Evolutionary conservation across 2,797 vertebrate genomes (phyloP), one percentile per base, ranked within the genome.

Genomic region (Macrochelys suwanniensis): DNA sequence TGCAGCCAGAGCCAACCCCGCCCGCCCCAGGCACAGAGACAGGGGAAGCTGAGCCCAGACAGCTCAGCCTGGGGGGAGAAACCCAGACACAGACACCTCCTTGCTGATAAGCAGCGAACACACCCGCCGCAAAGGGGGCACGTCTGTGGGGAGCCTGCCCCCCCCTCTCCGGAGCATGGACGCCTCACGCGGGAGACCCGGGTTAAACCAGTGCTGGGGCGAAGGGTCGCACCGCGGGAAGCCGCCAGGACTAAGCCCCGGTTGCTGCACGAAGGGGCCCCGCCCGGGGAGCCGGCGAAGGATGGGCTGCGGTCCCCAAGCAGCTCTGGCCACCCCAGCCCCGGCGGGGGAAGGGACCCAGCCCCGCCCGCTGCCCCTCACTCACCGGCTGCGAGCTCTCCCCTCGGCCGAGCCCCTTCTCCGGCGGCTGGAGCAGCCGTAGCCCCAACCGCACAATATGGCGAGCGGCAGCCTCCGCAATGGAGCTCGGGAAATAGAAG

Each of bases 401-500:
- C 19, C 56, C 83, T 50, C 88, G 53, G 23, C 31, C 80, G 31
- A 50, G 56, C 50, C 79, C 78, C 88, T 25, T 93, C 28, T 77
- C 65, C 83, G 61, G 95, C 94, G 49, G 79, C 91, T 47, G 31
- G 10, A 90, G 86, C 80, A 86, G 82, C 96, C 87, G 91, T 97
- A 95, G 88, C 95, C 93, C 93, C 91, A 74, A 93, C 96, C 87
- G 89, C 98, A 98, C 98, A 99, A 99, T 99, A 99, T 99, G 99
- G 99, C 99, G 98, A 98, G 97, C 82, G 78, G 84, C 76, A 53
- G 56, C 71, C 95, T 96, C 96, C 97, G 98, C 98, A 97, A 95
- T 98, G 99, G 81, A 98, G 80, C 96, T 97, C 98, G 99, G 99
- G 99, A 99, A 99, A 98, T 97, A 97, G 97, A 98, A 98, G 98